Base-by-base conservation (phyloP, 2,888 invertebrate genomes). In the Heliconius erato region DNA sequence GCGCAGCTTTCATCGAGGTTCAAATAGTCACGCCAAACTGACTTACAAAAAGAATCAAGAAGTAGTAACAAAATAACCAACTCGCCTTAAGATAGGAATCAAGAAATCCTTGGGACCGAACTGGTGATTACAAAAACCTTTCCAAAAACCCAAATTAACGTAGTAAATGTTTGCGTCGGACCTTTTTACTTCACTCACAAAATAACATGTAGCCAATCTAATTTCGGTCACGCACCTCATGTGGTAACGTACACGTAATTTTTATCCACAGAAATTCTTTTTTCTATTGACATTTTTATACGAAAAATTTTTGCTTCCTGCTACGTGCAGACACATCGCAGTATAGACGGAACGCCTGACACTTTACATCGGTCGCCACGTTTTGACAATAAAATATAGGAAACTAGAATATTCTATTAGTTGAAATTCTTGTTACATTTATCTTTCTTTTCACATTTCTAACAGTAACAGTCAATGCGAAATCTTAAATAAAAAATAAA, bases 31-130 rank as follows among this genome's bases (percentile, higher is more conserved):
- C 44, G n/a, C 63, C 63, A 63, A 69, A 65, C 28, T 65, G 76
- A 80, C 54, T 80, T 71, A 54, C 72, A 40, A 40, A 40, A 40
- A 72, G 71, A 72, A 82, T 72, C 82, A 80, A 28, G 77, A 79
- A 82, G 76, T 71, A 79, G 79, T 82, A 80, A 76, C 80, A n/a
- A 82, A 82, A 80, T 80, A 77, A 79, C 63, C 32, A 63, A 82
- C 32, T 82, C 77, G 68, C 82, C 71, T 28, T 54, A 77, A 77
- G 80, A 71, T 65, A 77, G 40, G 16, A 35, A 80, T 80, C 81
- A 68, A 76, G 26, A 74, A 72, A 65, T 63, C 54, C n/a, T 69
- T 77, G 59, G 69, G 65, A 28, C 69, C 65, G 44, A 71, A 65
- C 63, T 67, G 11, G 49, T 80, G 26, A 77, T 80, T 63, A 76